A percentile compares a stretch with the other conserved stretches of the same genome.
Evolutionary conservation across 92 coral and sea anemone genomes (phyloP).

Genomic region (Isaurus tuberculatus): DNA sequence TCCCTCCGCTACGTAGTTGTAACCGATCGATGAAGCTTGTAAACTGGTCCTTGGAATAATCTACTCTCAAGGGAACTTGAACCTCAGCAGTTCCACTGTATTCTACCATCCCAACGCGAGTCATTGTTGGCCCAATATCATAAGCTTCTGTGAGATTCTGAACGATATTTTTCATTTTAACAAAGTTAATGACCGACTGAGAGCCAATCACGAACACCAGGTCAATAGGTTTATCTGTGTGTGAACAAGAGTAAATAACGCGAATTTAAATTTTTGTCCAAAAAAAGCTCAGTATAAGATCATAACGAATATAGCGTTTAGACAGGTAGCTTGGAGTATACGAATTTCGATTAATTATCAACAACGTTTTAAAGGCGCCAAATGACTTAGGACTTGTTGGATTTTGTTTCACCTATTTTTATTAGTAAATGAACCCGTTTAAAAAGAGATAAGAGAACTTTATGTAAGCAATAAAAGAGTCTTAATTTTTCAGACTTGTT

Average conservation of each 20-base stretch:
- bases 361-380: too few species aligned
- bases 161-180: slow-evolving; percentile 68
- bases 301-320: too few species aligned
- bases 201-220: slow-evolving; percentile 87
- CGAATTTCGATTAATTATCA: too few species aligned
- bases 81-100: slow-evolving; percentile 82
- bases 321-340: too few species aligned
- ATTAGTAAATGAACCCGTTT: too few species aligned
- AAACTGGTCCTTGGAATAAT: slow-evolving; percentile 53
- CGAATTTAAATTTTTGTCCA: too few species aligned
- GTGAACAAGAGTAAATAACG: not conserved
- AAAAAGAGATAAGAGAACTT: too few species aligned
- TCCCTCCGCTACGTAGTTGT: slow-evolving; percentile 60
- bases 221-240: slow-evolving; percentile 71
- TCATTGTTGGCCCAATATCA: slow-evolving; percentile 65
- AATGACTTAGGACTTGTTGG: too few species aligned
- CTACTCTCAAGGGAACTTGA: slow-evolving; percentile 63
- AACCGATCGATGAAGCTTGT: slow-evolving; percentile 55
- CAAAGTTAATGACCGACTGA: slow-evolving; percentile 65
- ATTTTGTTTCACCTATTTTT: too few species aligned
- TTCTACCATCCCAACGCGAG: slow-evolving; percentile 84
- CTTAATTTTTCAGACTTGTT: too few species aligned
- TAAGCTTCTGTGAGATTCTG: slow-evolving; percentile 69
- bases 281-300: too few species aligned
- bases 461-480: too few species aligned